Conservation (phyloP, 2,797 vertebrate genomes). For the Martes flavigula region DNA sequence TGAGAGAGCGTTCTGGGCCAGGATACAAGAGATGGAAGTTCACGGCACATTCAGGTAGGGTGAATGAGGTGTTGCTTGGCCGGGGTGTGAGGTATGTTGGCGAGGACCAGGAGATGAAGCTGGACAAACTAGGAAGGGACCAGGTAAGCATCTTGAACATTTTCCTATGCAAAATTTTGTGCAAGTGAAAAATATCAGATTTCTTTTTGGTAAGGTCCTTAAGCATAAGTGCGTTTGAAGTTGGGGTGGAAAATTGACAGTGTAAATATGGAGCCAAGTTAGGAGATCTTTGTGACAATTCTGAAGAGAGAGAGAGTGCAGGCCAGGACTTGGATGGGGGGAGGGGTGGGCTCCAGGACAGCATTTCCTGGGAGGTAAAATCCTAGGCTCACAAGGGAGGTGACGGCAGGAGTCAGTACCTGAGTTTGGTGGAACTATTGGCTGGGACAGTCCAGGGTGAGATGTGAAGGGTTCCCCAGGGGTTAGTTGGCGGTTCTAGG, state of each 20-base stretch:
- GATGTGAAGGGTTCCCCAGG: neutral
- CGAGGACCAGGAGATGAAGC: neutral
- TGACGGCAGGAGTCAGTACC: neutral
- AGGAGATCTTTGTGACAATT: neutral
- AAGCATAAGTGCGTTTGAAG: neutral
- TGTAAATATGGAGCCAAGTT: neutral
- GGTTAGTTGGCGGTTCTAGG: neutral
- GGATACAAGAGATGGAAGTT: neutral
- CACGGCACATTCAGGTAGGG: accelerated
- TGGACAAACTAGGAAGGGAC: neutral
- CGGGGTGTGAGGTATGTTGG: neutral
- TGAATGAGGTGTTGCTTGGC: neutral
- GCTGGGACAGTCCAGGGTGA: neutral
- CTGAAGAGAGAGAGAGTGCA: neutral
- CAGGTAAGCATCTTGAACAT: neutral
- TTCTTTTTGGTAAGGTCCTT: neutral
- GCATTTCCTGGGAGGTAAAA: neutral
- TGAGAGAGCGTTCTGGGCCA: neutral
- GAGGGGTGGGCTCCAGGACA: neutral
- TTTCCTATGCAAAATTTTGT: neutral
- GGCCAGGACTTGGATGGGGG: neutral
- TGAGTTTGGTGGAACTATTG: neutral
- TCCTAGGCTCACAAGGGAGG: neutral
- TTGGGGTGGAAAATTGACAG: neutral
- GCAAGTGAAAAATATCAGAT: neutral